Evolutionary conservation across 1,140 invertebrate genomes (phyloP).

Genomic region (Xylocopa sonorina): DNA sequence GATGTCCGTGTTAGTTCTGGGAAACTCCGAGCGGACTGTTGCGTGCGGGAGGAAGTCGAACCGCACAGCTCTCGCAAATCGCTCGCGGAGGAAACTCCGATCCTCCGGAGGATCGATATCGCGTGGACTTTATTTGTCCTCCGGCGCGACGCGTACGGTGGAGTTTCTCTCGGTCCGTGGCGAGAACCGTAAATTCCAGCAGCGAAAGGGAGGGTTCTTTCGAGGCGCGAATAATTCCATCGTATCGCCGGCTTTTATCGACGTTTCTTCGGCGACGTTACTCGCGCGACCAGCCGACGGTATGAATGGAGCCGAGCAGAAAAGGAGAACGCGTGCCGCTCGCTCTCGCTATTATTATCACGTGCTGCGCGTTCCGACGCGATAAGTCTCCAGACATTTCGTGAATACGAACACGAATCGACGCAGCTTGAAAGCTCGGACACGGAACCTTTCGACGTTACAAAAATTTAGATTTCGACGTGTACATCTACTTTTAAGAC

Average conservation of each 20-base stretch:
- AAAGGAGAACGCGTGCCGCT: neutral
- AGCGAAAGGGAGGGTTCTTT: no score
- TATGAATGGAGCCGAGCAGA: constrained; percentile 15
- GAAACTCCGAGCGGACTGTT: neutral
- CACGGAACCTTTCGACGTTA: no score
- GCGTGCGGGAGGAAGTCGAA: neutral
- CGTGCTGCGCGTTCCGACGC: neutral
- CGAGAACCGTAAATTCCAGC: no score
- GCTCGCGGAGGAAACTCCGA: no score
- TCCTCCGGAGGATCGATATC: no score
- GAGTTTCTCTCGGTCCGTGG: no score
- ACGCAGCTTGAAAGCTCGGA: neutral
- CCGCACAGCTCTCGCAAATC: neutral
- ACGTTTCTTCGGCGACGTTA: neutral
- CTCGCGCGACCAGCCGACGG: neutral
- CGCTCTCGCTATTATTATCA: constrained; percentile 27
- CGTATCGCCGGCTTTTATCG: neutral
- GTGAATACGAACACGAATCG: neutral
- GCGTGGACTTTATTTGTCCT: neutral
- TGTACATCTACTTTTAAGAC: no score
- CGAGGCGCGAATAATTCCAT: neutral
- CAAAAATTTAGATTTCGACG: no score
- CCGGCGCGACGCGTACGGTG: no score
- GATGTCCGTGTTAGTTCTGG: neutral
- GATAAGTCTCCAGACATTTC: neutral